Base-by-base conservation (phyloP, 2,888 invertebrate species). In the Cryptophagus acutangulus region DNA sequence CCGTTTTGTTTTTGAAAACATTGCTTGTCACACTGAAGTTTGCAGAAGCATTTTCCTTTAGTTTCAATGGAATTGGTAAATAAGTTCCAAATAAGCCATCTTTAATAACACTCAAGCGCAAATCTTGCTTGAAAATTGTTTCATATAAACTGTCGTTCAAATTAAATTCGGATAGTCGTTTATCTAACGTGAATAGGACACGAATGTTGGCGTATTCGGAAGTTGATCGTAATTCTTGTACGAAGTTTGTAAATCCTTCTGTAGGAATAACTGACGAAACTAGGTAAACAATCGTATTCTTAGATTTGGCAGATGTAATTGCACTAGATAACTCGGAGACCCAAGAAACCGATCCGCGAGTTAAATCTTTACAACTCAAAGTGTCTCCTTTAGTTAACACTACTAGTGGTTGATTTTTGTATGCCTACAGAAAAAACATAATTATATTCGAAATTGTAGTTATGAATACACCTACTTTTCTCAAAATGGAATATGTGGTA, bases 71-170 rank as follows among this genome's bases (percentile, higher is more conserved):
- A 25, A 62, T 48, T 2, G 63, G 53, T 3, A 66, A 14, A 31
- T 61, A 60, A 3, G 59, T 55, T 28, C 57, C 57, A 33, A 58
- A 42, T 3, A 36, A 36, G 2, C 67, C 78, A 57, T 82, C 72
- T 54, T 79, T 78, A 43, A 76, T 77, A 17, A 96, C 80, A 59
- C 91, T 91, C 34, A 90, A 70, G 2, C 82, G 80, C 45, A 96
- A 67, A 63, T 92, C 87, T 54, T 83, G 78, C 17, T 77, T 73
- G 3, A 84, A 65, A 46, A 84, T 71, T 2, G 79, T 74, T 59
- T 79, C 63, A 5, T 78, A 71, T 2, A 78, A 66, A 47, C 79
- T 77, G 51, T 87, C 84, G 2, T 72, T 65, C 0, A 83, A 82
- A 13, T 13, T 31, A 12, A 31, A 13, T 15, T 31, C 14, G 15